phyloP scores from a whole-genome alignment of 2,797 vertebrate genomes.

The Anniella stebbinsi region DNA sequence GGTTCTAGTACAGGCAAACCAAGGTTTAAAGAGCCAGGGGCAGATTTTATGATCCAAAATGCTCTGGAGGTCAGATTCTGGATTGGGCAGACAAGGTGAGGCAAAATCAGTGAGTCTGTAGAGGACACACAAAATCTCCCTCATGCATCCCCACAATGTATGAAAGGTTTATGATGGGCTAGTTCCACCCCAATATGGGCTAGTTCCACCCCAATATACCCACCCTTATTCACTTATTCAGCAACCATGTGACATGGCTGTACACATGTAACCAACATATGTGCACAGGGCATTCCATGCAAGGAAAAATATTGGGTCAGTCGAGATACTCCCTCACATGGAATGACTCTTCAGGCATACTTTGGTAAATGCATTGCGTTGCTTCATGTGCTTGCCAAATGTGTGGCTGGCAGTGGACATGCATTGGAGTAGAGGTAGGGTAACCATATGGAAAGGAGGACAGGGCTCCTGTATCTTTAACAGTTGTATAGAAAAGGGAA shows the following conservation, averaged over 20 bases:
- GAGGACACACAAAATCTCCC: too few relatives aligned
- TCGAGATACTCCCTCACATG: not conserved
- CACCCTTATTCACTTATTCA: too few relatives aligned
- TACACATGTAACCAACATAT: not conserved
- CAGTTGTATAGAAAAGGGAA: too few relatives aligned
- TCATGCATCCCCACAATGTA: too few relatives aligned
- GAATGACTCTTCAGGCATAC: not conserved
- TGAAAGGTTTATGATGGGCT: not conserved
- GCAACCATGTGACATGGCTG: not conserved
- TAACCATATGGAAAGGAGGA: too few relatives aligned
- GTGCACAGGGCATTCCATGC: not conserved
- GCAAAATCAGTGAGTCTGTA: not conserved
- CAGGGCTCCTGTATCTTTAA: too few relatives aligned
- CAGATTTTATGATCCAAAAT: not conserved
- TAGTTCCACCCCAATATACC: not conserved
- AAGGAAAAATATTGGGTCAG: not conserved
- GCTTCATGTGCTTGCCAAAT: not conserved
- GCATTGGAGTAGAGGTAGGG: not conserved
- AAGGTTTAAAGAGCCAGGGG: not conserved
- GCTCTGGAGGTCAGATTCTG: not conserved
- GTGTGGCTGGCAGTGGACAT: not conserved
- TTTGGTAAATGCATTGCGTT: not conserved
- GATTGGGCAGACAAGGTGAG: not conserved
- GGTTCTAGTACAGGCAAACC: not conserved
- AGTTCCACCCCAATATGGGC: not conserved